These are phyloP conservation scores for Chironomus tepperi DNA, from an alignment of 1,140 invertebrate genomes.

Conservation along the genomic window DNA sequence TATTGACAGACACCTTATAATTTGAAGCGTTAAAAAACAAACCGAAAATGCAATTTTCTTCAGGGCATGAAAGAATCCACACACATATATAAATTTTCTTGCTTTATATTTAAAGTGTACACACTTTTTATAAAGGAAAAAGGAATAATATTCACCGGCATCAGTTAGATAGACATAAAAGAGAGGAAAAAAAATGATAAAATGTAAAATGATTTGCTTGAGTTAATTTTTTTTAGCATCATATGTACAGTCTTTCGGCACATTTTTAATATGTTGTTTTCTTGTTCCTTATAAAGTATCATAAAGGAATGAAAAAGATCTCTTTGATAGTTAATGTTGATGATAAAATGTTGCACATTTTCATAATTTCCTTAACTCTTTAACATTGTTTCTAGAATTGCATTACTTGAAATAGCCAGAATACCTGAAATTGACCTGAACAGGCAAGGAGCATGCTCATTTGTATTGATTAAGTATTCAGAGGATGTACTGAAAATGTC, in stretches of 20 bases:
- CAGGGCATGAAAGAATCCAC: background rate
- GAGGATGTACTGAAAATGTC: no score
- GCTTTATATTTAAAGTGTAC: background rate
- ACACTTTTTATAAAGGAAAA: background rate
- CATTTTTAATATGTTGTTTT: constrained; percentile 9
- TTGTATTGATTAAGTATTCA: no score
- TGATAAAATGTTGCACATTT: no score
- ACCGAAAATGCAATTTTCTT: constrained; percentile 21
- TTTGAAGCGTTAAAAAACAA: constrained; percentile 22
- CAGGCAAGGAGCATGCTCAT: no score
- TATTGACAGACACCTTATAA: constrained; percentile 24
- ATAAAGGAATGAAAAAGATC: no score
- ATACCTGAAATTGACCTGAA: no score
- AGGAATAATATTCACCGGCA: background rate
- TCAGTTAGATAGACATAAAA: background rate
- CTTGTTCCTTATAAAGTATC: no score
- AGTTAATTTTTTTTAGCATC: background rate
- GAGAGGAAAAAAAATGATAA: constrained; percentile 5
- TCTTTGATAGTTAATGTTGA: no score
- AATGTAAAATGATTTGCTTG: constrained; percentile 7
- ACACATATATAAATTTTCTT: background rate
- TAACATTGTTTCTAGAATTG: no score
- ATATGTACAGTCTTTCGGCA: constrained; percentile 1
- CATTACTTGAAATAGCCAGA: no score
- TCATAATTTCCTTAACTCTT: no score